Evolutionary conservation across 2,888 invertebrate genomes (phyloP).

Genomic region (Agrotis ipsilon): DNA sequence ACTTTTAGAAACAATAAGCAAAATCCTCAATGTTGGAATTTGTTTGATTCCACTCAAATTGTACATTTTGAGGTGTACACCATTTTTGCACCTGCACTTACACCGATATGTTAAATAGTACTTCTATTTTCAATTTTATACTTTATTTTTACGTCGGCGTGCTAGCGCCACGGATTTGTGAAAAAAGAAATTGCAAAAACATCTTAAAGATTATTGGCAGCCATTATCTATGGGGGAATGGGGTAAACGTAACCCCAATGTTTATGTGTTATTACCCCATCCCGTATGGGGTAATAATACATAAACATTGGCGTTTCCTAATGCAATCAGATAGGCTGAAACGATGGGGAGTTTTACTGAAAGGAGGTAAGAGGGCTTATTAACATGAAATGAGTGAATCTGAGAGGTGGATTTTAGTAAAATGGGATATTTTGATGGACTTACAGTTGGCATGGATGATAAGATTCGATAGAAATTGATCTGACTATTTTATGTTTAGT

Average conservation of each 20-base stretch:
- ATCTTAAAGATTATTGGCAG: constrained; percentile 8
- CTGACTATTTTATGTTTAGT: too few relatives aligned
- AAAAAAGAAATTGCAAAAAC: constrained; percentile 4
- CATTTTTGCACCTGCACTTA: too few relatives aligned
- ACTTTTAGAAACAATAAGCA: too few relatives aligned
- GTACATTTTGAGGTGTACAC: too few relatives aligned
- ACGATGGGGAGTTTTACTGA: constrained; percentile 30
- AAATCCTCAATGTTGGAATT: too few relatives aligned
- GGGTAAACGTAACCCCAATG: constrained; percentile 20
- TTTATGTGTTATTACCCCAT: constrained; percentile 31
- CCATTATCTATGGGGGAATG: not conserved
- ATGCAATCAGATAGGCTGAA: constrained; percentile 41
- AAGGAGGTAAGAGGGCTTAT: constrained; percentile 58
- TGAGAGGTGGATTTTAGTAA: constrained; percentile 34
- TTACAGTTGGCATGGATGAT: constrained; percentile 4
- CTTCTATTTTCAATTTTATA: too few relatives aligned
- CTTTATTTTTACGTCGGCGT: too few relatives aligned
- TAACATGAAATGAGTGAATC: constrained; percentile 58
- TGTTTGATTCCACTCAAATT: too few relatives aligned
- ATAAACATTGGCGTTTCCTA: constrained; percentile 52
- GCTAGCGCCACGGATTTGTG: too few relatives aligned
- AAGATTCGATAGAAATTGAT: not conserved
- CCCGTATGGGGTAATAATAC: constrained; percentile 31
- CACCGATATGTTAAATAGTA: too few relatives aligned
- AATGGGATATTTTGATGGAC: constrained; percentile 14